Conservation (phyloP, 1,140 invertebrate genomes). For the Drosophila sulfurigaster region DNA sequence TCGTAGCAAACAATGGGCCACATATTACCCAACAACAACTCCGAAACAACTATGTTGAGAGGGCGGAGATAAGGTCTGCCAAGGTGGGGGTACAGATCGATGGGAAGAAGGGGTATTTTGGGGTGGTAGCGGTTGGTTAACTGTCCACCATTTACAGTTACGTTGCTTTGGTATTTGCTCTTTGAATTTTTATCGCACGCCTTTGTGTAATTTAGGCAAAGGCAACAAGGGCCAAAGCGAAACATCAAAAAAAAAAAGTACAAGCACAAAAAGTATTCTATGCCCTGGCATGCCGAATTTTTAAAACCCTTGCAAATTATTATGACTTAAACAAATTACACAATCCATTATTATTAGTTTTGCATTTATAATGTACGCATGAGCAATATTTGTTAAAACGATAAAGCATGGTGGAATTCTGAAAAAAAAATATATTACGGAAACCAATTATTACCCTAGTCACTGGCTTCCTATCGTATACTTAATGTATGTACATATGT, state of each 20-base stretch:
- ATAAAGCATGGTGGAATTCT: too few relatives aligned
- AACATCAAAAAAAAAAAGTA: conserved; percentile 2
- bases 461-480: too few relatives aligned
- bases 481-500: too few relatives aligned
- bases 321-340: neutral
- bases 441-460: too few relatives aligned
- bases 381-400: too few relatives aligned
- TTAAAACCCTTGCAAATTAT: conserved; percentile 2
- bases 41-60: conserved; percentile 61
- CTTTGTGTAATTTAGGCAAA: conserved; percentile 55
- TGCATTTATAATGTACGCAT: too few relatives aligned
- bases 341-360: neutral
- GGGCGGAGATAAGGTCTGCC: conserved; percentile 28
- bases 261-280: conserved; percentile 28
- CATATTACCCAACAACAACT: conserved; percentile 67
- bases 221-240: conserved; percentile 22
- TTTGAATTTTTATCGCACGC: conserved; percentile 66
- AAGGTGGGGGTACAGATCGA: neutral
- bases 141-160: conserved; percentile 70
- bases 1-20: conserved; percentile 48
- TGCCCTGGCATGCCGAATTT: neutral
- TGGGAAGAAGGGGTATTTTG: neutral
- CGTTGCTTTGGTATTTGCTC: conserved; percentile 44
- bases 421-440: too few relatives aligned
- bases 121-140: conserved; percentile 70